These are phyloP conservation scores for Pogonognathellus flavescens DNA, from an alignment of 1,140 invertebrate species.

Conservation along the genomic window DNA sequence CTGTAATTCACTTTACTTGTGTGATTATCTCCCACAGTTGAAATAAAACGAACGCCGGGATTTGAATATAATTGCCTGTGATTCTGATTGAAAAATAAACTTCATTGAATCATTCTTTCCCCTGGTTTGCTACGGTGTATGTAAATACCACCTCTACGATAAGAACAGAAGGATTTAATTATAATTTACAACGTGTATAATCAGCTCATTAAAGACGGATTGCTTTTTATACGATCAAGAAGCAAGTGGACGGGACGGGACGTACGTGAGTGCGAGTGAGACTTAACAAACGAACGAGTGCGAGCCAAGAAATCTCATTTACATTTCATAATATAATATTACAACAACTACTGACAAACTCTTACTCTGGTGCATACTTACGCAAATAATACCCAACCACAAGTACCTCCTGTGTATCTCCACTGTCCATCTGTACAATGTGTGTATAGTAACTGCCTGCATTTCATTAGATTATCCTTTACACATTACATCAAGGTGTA, in stretches of 20 bases:
- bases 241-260: slow-evolving; percentile 36
- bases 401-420: no score
- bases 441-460: not conserved
- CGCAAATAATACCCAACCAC: not conserved
- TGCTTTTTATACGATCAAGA: slow-evolving; percentile 39
- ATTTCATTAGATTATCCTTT: slow-evolving; percentile 41
- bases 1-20: no score
- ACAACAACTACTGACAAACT: slow-evolving; percentile 16
- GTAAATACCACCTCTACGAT: not conserved
- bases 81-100: slow-evolving; percentile 18
- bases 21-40: no score
- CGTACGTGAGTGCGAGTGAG: not conserved
- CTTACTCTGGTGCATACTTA: slow-evolving; percentile 2
- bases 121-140: not conserved
- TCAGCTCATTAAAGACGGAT: slow-evolving; percentile 48
- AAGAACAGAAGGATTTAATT: slow-evolving; percentile 41
- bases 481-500: slow-evolving; percentile 33
- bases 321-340: slow-evolving; percentile 46
- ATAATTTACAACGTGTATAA: slow-evolving; percentile 45
- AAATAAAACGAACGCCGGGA: not conserved
- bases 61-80: not conserved
- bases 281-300: slow-evolving; percentile 16
- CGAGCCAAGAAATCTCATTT: slow-evolving; percentile 48
- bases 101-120: not conserved
- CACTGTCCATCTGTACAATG: no score